Conservation (phyloP, 2,888 invertebrate genomes). For the Ypsolopha scabrella region DNA sequence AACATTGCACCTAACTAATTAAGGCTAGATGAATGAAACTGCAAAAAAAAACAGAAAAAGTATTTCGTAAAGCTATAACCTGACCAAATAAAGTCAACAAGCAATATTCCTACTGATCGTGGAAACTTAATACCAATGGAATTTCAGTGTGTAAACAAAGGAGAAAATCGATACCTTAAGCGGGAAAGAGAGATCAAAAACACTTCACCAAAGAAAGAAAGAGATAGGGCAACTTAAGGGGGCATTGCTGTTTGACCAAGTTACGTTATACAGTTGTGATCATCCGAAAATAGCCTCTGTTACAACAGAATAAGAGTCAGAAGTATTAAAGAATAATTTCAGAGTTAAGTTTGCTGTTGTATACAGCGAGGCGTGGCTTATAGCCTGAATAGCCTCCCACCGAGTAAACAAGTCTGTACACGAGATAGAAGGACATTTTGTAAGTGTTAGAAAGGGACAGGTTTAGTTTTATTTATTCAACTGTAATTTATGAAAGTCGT, state of each 20-base stretch:
- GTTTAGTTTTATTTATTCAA: slow-evolving; percentile 12
- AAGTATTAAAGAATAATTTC: neutral
- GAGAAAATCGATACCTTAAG: slow-evolving; percentile 45
- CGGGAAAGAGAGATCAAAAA: slow-evolving; percentile 26
- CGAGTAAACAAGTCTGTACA: slow-evolving; percentile 26
- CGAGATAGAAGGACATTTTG: slow-evolving; percentile 18
- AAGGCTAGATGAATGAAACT: too few species aligned
- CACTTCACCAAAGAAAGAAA: slow-evolving; percentile 29
- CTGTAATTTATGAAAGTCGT: slow-evolving; percentile 1
- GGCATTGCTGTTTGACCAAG: neutral
- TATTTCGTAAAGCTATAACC: slow-evolving; percentile 19
- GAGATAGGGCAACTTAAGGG: slow-evolving; percentile 19
- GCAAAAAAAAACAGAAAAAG: too few species aligned
- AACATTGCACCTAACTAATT: too few species aligned
- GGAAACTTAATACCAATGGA: slow-evolving; percentile 34
- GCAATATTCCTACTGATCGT: slow-evolving; percentile 31
- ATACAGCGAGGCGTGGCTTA: slow-evolving; percentile 43
- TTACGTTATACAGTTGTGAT: neutral
- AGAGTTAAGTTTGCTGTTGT: neutral
- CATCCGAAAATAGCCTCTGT: slow-evolving; percentile 1
- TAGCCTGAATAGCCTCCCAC: slow-evolving; percentile 28
- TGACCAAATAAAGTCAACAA: slow-evolving; percentile 34
- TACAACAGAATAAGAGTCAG: neutral
- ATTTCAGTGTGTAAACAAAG: slow-evolving; percentile 54
- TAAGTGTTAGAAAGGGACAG: slow-evolving; percentile 26